A percentile compares a stretch with the other conserved stretches of the same genome.
These are phyloP conservation scores for Periophthalmodon schlosseri DNA, from an alignment of 2,113 vertebrate genomes.

Conservation along the genomic window DNA sequence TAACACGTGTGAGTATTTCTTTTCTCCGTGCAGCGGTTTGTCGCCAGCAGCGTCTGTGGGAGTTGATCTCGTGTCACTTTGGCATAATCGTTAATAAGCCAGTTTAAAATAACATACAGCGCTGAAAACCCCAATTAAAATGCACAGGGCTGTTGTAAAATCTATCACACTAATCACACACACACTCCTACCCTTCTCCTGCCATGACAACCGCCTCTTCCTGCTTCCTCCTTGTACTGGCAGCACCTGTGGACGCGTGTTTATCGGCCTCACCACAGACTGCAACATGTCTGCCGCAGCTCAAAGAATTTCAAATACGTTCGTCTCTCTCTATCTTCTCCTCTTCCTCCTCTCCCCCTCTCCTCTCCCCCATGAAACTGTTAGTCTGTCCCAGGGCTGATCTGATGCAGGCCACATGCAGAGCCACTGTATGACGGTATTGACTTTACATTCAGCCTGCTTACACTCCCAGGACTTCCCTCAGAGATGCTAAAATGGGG, in stretches of 20 bases:
- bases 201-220: slow-evolving; percentile 35
- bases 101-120: slow-evolving; percentile 59
- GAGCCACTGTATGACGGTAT: slow-evolving; percentile 66
- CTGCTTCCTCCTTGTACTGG: slow-evolving; percentile 14
- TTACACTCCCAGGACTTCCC: slow-evolving; percentile 66
- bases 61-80: slow-evolving; percentile 58
- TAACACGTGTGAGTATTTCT: slow-evolving; percentile 28
- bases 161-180: slow-evolving; percentile 67
- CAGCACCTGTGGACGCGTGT: slow-evolving; percentile 38
- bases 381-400: slow-evolving; percentile 50
- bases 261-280: slow-evolving; percentile 43
- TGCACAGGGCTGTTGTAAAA: slow-evolving; percentile 58
- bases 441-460: slow-evolving; percentile 71
- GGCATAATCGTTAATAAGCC: slow-evolving; percentile 50
- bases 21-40: slow-evolving; percentile 36
- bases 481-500: slow-evolving; percentile 52
- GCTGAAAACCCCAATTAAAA: slow-evolving; percentile 64
- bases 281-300: slow-evolving; percentile 45
- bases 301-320: slow-evolving; percentile 53
- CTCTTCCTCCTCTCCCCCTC: slow-evolving; percentile 32
- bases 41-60: slow-evolving; percentile 55
- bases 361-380: slow-evolving; percentile 34
- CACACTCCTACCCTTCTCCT: slow-evolving; percentile 28
- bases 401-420: slow-evolving; percentile 67
- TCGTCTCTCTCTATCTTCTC: slow-evolving; percentile 13